These are phyloP conservation scores for Odontothrips loti DNA, from an alignment of 2,888 invertebrate genomes.

Conservation along the genomic window DNA sequence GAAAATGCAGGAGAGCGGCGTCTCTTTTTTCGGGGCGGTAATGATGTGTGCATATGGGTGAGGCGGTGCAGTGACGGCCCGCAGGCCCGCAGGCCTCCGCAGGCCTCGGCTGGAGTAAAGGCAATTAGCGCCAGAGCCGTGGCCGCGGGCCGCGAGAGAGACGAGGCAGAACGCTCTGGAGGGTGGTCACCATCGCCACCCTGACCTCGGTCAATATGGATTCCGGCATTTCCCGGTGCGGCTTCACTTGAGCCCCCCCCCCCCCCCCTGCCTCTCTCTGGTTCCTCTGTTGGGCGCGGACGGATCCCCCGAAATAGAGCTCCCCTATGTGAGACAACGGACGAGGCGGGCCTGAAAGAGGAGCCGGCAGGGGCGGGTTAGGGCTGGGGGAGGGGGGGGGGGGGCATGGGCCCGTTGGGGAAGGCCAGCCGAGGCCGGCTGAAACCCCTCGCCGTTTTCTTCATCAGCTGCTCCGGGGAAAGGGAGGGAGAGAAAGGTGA, in stretches of 20 bases:
- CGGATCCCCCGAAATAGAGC: conserved; percentile 21
- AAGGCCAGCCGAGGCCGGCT: not conserved
- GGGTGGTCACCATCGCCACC: too few relatives aligned
- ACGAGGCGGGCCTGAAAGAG: not conserved
- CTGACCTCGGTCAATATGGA: too few relatives aligned
- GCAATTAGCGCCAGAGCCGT: too few relatives aligned
- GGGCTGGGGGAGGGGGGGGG: not conserved
- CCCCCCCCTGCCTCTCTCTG: not conserved
- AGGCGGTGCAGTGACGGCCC: not conserved
- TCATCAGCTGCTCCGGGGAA: not conserved
- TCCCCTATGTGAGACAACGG: conserved; percentile 8
- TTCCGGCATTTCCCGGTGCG: not conserved
- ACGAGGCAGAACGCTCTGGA: too few relatives aligned
- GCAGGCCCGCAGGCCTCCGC: not conserved
- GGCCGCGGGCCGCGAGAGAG: too few relatives aligned
- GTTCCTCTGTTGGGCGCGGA: not conserved
- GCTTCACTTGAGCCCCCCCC: not conserved
- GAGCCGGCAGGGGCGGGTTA: not conserved
- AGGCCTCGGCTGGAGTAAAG: too few relatives aligned
- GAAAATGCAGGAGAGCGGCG: too few relatives aligned
- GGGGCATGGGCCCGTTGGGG: not conserved
- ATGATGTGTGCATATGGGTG: too few relatives aligned
- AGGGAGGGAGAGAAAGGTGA: not conserved
- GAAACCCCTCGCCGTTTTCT: not conserved
- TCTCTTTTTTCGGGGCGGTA: too few relatives aligned